A percentile compares a stretch with the other conserved stretches of the same genome.
These are phyloP conservation scores for Sebastes elongatus DNA, from an alignment of 2,797 vertebrate species.

Conservation along the genomic window DNA sequence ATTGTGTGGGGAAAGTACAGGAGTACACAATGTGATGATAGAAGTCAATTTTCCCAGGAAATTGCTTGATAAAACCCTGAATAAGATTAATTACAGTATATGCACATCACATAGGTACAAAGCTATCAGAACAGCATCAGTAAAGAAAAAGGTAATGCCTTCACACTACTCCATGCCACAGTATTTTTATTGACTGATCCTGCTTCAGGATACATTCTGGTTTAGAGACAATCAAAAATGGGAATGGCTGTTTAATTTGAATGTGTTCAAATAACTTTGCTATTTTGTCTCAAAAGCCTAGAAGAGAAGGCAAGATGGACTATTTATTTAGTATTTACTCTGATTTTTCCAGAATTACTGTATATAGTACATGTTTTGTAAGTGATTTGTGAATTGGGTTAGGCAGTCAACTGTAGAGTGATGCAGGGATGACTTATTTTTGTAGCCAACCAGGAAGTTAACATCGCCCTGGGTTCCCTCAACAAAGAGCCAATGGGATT, in stretches of 20 bases:
- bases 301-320: background rate
- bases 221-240: background rate
- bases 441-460: no score
- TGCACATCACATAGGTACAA: no score
- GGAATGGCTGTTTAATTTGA: background rate
- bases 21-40: background rate
- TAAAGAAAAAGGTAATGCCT: no score
- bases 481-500: no score
- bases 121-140: no score
- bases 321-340: background rate
- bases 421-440: no score
- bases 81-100: no score
- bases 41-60: background rate
- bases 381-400: background rate
- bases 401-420: background rate
- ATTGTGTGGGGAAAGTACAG: background rate
- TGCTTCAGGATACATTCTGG: background rate
- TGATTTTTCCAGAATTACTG: accelerated
- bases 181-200: no score
- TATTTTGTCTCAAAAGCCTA: background rate
- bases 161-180: no score
- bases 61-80: background rate
- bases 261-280: background rate
- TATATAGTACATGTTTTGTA: background rate
- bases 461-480: no score